Base-by-base conservation (phyloP, 2,797 vertebrate genomes). In the Apogon hyalosoma region DNA sequence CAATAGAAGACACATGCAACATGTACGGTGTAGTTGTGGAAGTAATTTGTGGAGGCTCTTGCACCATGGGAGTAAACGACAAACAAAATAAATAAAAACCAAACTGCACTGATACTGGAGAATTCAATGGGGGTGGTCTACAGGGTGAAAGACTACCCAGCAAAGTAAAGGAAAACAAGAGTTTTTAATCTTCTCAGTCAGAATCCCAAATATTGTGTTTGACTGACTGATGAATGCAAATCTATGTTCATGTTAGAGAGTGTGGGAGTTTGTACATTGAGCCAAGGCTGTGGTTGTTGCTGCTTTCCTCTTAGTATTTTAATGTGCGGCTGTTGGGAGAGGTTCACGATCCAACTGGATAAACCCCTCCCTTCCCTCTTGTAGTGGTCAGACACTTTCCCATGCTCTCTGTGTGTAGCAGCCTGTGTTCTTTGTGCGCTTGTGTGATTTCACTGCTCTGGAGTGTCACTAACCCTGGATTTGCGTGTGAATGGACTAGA, bases 401-500 rank as follows among this genome's bases (percentile, higher is more conserved):
- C 91, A 92, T 86, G 86, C 88, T 88, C 88, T 39, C 62, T 82
- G 84, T 88, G 85, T 87, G 84, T 73, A 63, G 66, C 49, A 42
- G 65, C 55, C 71, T 75, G 85, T 80, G 69, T 84, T 45, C 79
- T 55, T 82, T 77, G 64, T 77, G 78, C 33, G 43, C 76, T 72
- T 83, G 77, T 85, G 86, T 53, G 67, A 63, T 79, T 87, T 69
- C 43, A 15, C 77, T 66, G 73, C 73, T 54, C 54, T 21, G 31
- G 42, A 84, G 87, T 87, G 85, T 84, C 75, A 56, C 82, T 85
- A 84, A 80, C 85, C 73, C 76, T 36, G 75, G 67, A 92, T 92
- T 90, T 90, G 87, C 75, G 65, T 92, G 78, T 92, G 87, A 93
- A 92, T 90, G 77, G 85, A 63, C 48, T 11, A 75, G 75, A 83